Percentiles rank a stretch among this genome's conserved stretches.
phyloP scores from a whole-genome alignment of 2,113 vertebrate genomes.

The Aspiorhynchus laticeps region DNA sequence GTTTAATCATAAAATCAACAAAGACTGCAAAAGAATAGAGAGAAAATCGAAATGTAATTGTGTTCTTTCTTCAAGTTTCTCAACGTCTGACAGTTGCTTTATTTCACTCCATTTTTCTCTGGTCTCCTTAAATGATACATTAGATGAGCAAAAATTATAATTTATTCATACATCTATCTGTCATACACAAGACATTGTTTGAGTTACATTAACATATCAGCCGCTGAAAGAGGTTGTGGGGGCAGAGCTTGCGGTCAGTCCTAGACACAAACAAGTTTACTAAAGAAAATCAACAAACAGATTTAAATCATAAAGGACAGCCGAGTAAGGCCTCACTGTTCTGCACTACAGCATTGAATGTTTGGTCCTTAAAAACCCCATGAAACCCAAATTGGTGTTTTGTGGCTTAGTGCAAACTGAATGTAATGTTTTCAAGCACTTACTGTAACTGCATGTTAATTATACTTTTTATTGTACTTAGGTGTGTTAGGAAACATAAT shows the following conservation, averaged over 20 bases:
- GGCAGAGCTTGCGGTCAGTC: not conserved
- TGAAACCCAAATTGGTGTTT: not conserved
- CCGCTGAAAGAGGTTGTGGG: not conserved
- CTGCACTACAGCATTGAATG: not conserved
- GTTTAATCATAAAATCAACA: slow-evolving; percentile 23
- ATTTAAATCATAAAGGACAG: not conserved
- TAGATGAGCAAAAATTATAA: not conserved
- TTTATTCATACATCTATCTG: slow-evolving; percentile 3
- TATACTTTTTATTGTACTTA: too few species aligned
- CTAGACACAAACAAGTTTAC: not conserved
- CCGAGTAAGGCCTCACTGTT: too few species aligned
- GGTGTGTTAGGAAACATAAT: too few species aligned
- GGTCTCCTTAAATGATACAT: slow-evolving; percentile 5
- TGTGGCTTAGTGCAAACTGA: not conserved
- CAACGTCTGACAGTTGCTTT: slow-evolving; percentile 3
- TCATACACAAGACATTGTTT: slow-evolving; percentile 6
- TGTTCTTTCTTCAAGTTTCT: not conserved
- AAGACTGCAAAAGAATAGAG: not conserved
- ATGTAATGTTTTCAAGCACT: too few species aligned
- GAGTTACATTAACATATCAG: not conserved
- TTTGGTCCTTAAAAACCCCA: not conserved
- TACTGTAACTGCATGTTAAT: too few species aligned
- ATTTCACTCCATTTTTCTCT: not conserved
- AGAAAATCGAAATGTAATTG: not conserved
- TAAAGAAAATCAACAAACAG: not conserved